Evolutionary conservation across 2,888 invertebrate genomes (phyloP), one percentile per base, ranked within the genome.

Genomic region (Trachelus troglodyta): DNA sequence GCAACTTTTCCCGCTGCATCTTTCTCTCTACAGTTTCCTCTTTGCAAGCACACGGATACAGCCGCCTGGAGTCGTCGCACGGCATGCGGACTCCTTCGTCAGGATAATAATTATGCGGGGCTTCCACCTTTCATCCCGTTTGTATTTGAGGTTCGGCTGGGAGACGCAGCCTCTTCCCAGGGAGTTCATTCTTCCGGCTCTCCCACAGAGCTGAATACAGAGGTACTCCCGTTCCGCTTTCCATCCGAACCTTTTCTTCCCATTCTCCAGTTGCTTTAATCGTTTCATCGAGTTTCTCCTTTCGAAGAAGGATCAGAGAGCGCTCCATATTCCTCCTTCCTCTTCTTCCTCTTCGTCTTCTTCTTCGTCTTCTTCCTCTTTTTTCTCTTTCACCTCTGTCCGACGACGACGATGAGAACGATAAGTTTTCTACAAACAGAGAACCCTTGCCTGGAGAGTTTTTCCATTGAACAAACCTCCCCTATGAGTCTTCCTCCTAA

Each of bases 221-320:
- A 40, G 40, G 15, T 71, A 15, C 40, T 76, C 37, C 69, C 23
- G 68, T 69, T 74, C 33, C 31, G 73, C 76, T 75, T 74, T 69
- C 74, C 11, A 56, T 74, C 68, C 68, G 69, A 69, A 69, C 74
- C 77, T 69, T 1, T 75, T 77, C 34, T 34, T 33, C 74, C 77
- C 30, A n/a, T 68, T 76, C 76, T 76, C 81, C 80, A 81, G 80
- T 82, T 81, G 82, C 82, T 83, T 81, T 79, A 81, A 82, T 83
- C 82, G 83, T 75, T 69, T 82, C 81, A 83, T 83, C 81, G 83
- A 82, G 80, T 75, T 80, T 75, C 76, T 79, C 31, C 15, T 4
- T 1, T 40, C 40, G 40, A 75, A 76, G 79, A 30, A 69, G 71
- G n/a, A 69, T 69, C 71, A 12, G 31, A 12, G 31, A 35, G 35